phyloP scores from a whole-genome alignment of 2,888 invertebrate genomes.

The Pasiphila rectangulata region DNA sequence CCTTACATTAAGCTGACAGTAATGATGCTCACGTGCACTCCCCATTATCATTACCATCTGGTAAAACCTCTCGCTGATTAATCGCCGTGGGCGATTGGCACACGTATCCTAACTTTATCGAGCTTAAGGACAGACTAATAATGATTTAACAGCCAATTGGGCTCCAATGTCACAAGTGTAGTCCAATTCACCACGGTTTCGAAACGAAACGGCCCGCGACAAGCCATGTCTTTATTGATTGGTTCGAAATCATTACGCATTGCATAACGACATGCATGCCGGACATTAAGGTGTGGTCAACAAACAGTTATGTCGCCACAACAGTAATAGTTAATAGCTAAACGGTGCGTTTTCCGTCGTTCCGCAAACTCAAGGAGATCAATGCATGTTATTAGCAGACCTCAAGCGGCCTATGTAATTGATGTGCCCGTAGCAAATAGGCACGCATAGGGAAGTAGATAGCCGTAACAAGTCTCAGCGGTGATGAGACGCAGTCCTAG shows the following conservation, averaged over 20 bases:
- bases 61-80: conserved; percentile 39
- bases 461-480: conserved; percentile 5
- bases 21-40: conserved; percentile 48
- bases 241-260: conserved; percentile 50
- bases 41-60: conserved; percentile 42
- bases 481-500: conserved; percentile 15
- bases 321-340: conserved; percentile 51
- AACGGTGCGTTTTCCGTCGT: conserved; percentile 60
- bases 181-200: conserved; percentile 56
- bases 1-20: conserved; percentile 29
- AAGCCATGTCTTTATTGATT: conserved; percentile 49
- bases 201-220: conserved; percentile 51
- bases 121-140: not conserved
- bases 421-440: conserved; percentile 2
- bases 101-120: conserved; percentile 8
- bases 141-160: conserved; percentile 22
- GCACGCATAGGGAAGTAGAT: conserved; percentile 21
- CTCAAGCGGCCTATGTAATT: not conserved
- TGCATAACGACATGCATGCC: conserved; percentile 53
- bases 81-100: conserved; percentile 34
- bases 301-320: conserved; percentile 50
- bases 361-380: conserved; percentile 73
- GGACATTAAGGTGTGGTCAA: conserved; percentile 58
- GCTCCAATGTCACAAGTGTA: conserved; percentile 47
- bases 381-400: conserved; percentile 49